Base-by-base conservation (phyloP, 1,140 invertebrate species). In the Microplitis mediator region DNA sequence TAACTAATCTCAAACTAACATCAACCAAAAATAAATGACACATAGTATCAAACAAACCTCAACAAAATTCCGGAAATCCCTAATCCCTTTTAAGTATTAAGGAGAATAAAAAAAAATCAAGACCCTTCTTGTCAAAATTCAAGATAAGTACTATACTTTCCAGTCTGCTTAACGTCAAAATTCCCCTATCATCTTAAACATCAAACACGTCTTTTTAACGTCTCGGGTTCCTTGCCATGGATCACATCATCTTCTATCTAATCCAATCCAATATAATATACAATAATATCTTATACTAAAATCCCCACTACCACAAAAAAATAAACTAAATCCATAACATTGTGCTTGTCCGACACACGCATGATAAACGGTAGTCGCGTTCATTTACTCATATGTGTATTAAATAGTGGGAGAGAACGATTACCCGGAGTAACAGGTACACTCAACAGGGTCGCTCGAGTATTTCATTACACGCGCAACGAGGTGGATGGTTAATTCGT, bases 401-500 rank as follows among this genome's bases (percentile, higher is more conserved):
- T 16, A 51, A 45, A 60, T 60, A 62, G 62, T 36, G 70, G 69
- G 71, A 58, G 72, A 66, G 74, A 51, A 74, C 74, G 76, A 81
- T 81, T 81, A 82, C 74, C 71, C 73, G 76, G 76, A 76, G 78
- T 80, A 80, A 80, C 78, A 81, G 80, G 80, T 81, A 80, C 75
- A 73, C 71, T 75, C 71, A 71, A 71, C 71, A 75, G 70, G 67
- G 56, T 75, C 70, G 62, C 4, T 66, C 71, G 64, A 73, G 74
- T 71, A 76, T 74, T 74, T 76, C 75, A 76, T 76, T 76, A 75
- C 71, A 69, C 52, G 71, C 63, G 71, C 63, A 69, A 76, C 72
- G 75, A 76, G 75, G 73, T 79, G 77, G 82, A 82, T 79, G 80
- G 81, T 84, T 82, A 82, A 85, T 84, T 83, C 75, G 78, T 81